Evolutionary conservation across 2,888 invertebrate species (phyloP), one percentile per base, ranked within the genome.

Genomic region (Ceratothoa steindachneri): DNA sequence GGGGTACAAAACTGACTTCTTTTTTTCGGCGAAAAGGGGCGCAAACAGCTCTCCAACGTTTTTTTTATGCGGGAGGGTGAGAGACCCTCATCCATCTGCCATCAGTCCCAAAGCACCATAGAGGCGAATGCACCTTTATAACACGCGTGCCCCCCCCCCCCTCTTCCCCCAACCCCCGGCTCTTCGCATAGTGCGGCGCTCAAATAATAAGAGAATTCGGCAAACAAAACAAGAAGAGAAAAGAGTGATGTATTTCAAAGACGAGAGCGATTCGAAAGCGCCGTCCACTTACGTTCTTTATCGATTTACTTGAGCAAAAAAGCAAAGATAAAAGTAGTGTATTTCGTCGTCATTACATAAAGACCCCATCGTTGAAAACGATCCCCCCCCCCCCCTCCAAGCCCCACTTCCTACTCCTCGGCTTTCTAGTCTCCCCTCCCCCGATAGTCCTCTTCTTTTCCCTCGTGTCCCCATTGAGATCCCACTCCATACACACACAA

Each of bases 241-340:
- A 60, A 24, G 60, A 60, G 24, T 60, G 60, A 60, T 60, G 60
- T 60, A 60, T 60, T 60, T 60, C 60, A 60, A 60, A 60, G 22
- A 60, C 3, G 24, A 19, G 60, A 69, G 69, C 27, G 30, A 55
- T 24, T 60, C 30, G 15, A 29, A 67, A 60, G 67, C 67, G n/a
- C n/a, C n/a, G 31, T 30, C 51, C 67, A 67, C 41, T 60, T 24
- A 60, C 60, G 60, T 60, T 60, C n/a, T 60, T 60, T 60, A 60
- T 60, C 60, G 60, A 60, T 60, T 60, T 60, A 60, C 60, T 60
- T 60, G 60, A 60, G 60, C 60, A n/a, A 60, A 60, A 60, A 60
- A 60, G 60, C 60, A 60, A n/a, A 60, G 60, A 60, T 60, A 60
- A 60, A 60, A 60, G 60, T 60, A 60, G 60, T 60, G n/a, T 60